Evolutionary conservation across 2,888 invertebrate genomes (phyloP).

Genomic region (Limenitis camilla): DNA sequence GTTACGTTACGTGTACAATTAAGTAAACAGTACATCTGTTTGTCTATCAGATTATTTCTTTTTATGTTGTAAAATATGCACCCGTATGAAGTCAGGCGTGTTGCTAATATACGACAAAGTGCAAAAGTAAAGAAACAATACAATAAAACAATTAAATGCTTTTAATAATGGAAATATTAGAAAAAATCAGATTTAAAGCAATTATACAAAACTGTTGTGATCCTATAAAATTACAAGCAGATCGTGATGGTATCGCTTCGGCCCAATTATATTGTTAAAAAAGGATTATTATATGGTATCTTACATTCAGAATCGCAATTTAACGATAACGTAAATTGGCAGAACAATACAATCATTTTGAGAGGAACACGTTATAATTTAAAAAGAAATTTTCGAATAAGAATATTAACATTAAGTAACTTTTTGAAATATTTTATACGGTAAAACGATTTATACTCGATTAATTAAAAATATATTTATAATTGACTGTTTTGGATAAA

Average conservation of each 20-base stretch:
- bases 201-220: constrained; percentile 1
- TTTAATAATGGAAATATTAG: background rate
- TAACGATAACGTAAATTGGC: constrained; percentile 14
- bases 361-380: constrained; percentile 3
- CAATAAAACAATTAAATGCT: too few species aligned
- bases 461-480: constrained; percentile 10
- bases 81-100: too few species aligned
- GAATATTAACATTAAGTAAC: constrained; percentile 4
- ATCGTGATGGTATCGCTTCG: constrained; percentile 7
- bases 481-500: constrained; percentile 6
- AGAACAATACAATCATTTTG: constrained; percentile 13
- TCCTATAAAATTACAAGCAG: background rate
- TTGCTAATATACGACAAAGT: too few species aligned
- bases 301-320: constrained; percentile 8
- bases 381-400: background rate
- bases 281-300: constrained; percentile 11
- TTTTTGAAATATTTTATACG: background rate
- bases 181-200: background rate
- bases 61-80: too few species aligned
- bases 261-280: constrained; percentile 19
- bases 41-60: too few species aligned
- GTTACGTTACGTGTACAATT: too few species aligned
- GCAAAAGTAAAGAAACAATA: too few species aligned
- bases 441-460: background rate
- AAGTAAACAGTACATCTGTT: too few species aligned